Evolutionary conservation across 2,113 vertebrate species (phyloP).

Genomic region (Tupaia tana): DNA sequence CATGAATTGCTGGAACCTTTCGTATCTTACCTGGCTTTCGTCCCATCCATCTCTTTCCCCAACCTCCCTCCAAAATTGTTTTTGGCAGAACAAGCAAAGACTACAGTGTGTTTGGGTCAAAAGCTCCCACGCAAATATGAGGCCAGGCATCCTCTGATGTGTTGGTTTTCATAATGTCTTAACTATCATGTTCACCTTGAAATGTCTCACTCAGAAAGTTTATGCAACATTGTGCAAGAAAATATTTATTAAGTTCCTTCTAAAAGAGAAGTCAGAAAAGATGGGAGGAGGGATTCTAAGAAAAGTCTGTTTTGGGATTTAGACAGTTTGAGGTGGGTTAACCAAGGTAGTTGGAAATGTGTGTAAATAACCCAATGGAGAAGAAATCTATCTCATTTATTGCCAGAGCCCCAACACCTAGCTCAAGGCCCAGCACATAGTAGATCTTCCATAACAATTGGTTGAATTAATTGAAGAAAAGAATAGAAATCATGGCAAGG

Average conservation of each 20-base stretch:
- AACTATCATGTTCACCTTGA: rapidly evolving
- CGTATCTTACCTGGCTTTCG: background rate
- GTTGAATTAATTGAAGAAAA: background rate
- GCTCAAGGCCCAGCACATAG: background rate
- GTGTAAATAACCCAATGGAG: background rate
- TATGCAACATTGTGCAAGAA: background rate
- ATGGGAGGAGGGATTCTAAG: rapidly evolving
- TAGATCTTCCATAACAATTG: background rate
- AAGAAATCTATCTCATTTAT: background rate
- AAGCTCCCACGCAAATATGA: background rate
- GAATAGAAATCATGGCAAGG: background rate
- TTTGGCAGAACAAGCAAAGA: background rate
- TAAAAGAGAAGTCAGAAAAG: too few relatives aligned
- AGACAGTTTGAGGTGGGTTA: background rate
- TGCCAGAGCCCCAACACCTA: rapidly evolving
- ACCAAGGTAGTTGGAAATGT: background rate
- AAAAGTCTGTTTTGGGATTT: background rate
- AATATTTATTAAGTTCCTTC: background rate
- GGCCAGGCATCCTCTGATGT: too few relatives aligned
- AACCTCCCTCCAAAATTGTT: background rate
- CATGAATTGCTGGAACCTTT: background rate
- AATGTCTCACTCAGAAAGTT: background rate
- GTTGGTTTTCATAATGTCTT: background rate
- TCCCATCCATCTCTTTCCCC: background rate
- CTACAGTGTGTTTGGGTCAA: background rate